Percentiles rank a stretch among this genome's conserved stretches.
These are phyloP conservation scores for Drosophila mettleri DNA, from an alignment of 2,888 invertebrate species.

Conservation along the genomic window DNA sequence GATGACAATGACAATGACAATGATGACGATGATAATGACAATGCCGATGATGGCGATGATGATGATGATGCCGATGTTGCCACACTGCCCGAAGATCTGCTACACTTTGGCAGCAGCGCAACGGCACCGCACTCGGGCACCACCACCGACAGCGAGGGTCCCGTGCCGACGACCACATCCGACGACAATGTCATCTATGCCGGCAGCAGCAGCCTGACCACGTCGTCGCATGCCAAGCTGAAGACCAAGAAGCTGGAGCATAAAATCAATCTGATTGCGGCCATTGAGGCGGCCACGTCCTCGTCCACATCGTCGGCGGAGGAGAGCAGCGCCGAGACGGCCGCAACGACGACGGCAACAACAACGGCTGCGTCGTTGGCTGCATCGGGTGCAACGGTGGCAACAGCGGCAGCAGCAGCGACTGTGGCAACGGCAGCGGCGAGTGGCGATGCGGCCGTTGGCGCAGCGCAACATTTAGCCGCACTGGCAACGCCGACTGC, in stretches of 20 bases:
- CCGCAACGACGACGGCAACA: constrained; percentile 11
- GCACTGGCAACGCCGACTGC: constrained; percentile 7
- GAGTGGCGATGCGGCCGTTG: not conserved
- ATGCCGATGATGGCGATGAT: not conserved
- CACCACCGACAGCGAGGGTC: constrained; percentile 81
- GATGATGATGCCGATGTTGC: constrained; percentile 9
- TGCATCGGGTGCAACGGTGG: constrained; percentile 14
- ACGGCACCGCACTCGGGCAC: constrained; percentile 51
- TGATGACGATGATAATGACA: not conserved
- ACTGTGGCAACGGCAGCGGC: not conserved
- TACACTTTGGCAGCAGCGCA: constrained; percentile 54
- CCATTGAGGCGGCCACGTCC: constrained; percentile 82
- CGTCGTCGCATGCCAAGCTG: constrained; percentile 60
- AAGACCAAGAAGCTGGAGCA: constrained; percentile 83
- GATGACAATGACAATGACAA: constrained; percentile 2
- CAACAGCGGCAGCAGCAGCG: constrained; percentile 4
- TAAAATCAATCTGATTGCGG: constrained; percentile 82
- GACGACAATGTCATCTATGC: constrained; percentile 67
- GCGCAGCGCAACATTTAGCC: not conserved
- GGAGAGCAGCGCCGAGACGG: constrained; percentile 78
- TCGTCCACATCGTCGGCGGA: constrained; percentile 83
- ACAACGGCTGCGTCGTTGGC: not conserved
- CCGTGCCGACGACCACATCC: constrained; percentile 81
- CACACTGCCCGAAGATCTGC: constrained; percentile 53
- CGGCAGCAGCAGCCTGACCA: constrained; percentile 40